Percentiles rank a stretch among this genome's conserved stretches.
These are phyloP conservation scores for Diorhabda carinulata DNA, from an alignment of 1,140 invertebrate genomes.

Conservation along the genomic window DNA sequence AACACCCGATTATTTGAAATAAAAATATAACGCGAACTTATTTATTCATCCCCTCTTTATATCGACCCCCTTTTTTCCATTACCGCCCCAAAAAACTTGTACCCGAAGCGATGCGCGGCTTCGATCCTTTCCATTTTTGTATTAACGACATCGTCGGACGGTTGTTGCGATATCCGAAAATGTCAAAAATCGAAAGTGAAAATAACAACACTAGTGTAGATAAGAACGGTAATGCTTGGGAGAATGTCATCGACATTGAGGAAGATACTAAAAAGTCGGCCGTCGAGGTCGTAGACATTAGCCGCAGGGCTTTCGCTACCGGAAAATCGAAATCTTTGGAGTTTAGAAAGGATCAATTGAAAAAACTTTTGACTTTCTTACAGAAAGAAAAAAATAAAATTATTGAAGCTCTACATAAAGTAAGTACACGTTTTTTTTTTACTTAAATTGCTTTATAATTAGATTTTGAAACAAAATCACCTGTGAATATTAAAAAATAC, in stretches of 20 bases:
- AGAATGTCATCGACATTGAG: conserved; percentile 18
- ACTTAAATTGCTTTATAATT: background rate
- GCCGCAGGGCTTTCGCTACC: conserved; percentile 54
- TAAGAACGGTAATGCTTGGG: conserved; percentile 10
- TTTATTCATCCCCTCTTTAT: no score
- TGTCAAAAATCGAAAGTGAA: conserved; percentile 23
- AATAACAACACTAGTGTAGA: conserved; percentile 1
- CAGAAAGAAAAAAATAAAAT: conserved; percentile 75
- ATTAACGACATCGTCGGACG: no score
- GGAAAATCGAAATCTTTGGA: conserved; percentile 70
- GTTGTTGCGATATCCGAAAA: background rate
- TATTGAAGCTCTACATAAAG: conserved; percentile 64
- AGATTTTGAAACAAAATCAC: no score
- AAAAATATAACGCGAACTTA: no score
- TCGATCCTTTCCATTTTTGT: no score
- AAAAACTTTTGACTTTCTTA: conserved; percentile 68
- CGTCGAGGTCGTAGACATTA: conserved; percentile 22
- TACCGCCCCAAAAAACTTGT: no score
- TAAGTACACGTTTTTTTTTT: background rate
- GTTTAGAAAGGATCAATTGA: conserved; percentile 78
- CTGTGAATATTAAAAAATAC: no score
- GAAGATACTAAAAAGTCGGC: conserved; percentile 9
- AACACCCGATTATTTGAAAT: no score
- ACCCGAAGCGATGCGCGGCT: background rate
- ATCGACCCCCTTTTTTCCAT: no score